Evolutionary conservation across 1,140 invertebrate genomes (phyloP).

Genomic region (Euwallacea fornicatus): DNA sequence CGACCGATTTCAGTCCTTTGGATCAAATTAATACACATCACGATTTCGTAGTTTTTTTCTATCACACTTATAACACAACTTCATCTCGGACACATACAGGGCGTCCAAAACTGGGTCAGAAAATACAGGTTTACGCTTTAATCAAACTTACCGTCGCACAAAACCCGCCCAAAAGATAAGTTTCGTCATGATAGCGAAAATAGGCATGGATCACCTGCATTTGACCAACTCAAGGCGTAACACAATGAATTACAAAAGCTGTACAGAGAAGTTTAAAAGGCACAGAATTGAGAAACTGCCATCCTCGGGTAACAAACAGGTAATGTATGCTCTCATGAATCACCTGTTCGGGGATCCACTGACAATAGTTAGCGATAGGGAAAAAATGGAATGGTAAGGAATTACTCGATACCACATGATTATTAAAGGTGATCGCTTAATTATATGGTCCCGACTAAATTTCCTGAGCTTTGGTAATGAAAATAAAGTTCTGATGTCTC

Average conservation of each 20-base stretch:
- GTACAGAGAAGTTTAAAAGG: background rate
- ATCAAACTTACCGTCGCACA: background rate
- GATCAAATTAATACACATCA: slow-evolving; percentile 21
- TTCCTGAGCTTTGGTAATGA: slow-evolving; percentile 1
- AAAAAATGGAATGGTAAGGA: slow-evolving; percentile 13
- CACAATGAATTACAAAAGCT: background rate
- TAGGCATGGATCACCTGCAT: background rate
- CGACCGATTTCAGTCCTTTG: slow-evolving; percentile 36
- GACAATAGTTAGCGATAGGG: background rate
- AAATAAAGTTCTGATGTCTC: slow-evolving; percentile 14
- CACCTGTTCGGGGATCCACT: too few relatives aligned
- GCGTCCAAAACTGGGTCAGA: background rate
- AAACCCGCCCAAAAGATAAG: slow-evolving; percentile 8
- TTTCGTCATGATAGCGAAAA: background rate
- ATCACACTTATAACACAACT: slow-evolving; percentile 27
- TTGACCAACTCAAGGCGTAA: background rate
- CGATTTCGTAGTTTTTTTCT: slow-evolving; percentile 13
- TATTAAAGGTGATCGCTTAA: background rate
- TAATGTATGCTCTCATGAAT: too few relatives aligned
- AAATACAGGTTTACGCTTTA: background rate
- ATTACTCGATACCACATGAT: slow-evolving; percentile 19
- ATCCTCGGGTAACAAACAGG: too few relatives aligned
- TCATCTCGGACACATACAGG: background rate
- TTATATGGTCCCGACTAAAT: slow-evolving; percentile 2
- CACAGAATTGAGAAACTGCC: too few relatives aligned